Conservation (phyloP, 2,113 vertebrate genomes). For the Mesitornis unicolor region DNA sequence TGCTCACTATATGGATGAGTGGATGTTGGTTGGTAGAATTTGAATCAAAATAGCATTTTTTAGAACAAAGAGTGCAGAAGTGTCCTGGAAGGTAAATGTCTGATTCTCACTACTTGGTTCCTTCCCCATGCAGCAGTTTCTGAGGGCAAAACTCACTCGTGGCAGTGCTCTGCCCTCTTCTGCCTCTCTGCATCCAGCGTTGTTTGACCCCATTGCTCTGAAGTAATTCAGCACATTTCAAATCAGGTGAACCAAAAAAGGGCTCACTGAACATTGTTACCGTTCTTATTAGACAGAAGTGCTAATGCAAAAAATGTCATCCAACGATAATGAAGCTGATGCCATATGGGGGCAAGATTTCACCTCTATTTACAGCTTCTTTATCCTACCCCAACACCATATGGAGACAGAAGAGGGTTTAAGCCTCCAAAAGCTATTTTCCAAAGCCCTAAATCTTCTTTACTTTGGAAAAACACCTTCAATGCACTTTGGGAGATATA, state of each 20-base stretch:
- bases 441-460: not conserved
- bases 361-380: not conserved
- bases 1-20: not conserved
- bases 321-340: not conserved
- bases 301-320: not conserved
- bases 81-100: not conserved
- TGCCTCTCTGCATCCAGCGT: not conserved
- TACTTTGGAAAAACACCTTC: not conserved
- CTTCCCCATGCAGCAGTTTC: not conserved
- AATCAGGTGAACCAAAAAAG: not conserved
- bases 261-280: not conserved
- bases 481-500: not conserved
- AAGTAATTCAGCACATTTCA: not conserved
- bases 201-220: not conserved
- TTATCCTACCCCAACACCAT: not conserved
- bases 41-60: slow-evolving; percentile 24
- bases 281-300: not conserved
- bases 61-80: not conserved
- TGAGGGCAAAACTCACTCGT: accelerated
- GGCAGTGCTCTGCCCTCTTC: not conserved
- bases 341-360: not conserved
- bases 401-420: not conserved
- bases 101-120: not conserved
- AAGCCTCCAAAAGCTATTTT: not conserved
- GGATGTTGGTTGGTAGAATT: not conserved